Evolutionary conservation across 2,888 invertebrate genomes (phyloP).

Genomic region (Caenorhabditis sp.): DNA sequence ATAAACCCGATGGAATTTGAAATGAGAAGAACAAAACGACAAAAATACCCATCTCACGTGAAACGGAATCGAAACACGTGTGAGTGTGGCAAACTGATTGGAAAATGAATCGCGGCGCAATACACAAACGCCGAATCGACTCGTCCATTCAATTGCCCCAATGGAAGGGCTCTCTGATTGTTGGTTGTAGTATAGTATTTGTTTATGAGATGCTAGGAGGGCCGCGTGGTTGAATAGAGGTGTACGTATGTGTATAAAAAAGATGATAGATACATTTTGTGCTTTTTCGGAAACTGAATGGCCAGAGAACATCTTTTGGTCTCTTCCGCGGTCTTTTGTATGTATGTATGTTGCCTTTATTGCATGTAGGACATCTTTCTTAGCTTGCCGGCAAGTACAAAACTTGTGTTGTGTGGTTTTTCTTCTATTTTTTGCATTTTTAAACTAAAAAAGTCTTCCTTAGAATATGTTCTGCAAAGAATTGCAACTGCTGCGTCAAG

Average conservation of each 20-base stretch:
- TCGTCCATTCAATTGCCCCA: slow-evolving; percentile 1
- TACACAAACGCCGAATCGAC: no score
- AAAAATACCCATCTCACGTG: background rate
- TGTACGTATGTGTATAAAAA: slow-evolving; percentile 1
- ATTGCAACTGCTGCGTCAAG: no score
- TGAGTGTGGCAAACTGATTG: background rate
- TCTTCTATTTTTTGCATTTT: no score
- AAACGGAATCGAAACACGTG: background rate
- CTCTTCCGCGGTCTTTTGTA: background rate
- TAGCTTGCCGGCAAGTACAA: no score
- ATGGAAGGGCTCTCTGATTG: slow-evolving; percentile 9
- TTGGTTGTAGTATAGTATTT: slow-evolving; percentile 32
- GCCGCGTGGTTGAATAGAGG: slow-evolving; percentile 30
- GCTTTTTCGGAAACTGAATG: slow-evolving; percentile 1
- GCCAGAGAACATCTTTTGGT: slow-evolving; percentile 4
- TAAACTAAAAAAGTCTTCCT: no score
- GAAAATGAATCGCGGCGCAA: no score
- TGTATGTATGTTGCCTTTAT: background rate
- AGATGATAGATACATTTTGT: slow-evolving; percentile 22
- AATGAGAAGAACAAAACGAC: no score
- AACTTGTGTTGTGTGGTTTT: no score
- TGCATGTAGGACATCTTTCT: background rate
- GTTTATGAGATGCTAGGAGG: slow-evolving; percentile 18
- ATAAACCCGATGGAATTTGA: background rate
- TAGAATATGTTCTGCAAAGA: no score